These are phyloP conservation scores for Trichonephila clavata DNA, from an alignment of 1,140 invertebrate species.

Conservation along the genomic window DNA sequence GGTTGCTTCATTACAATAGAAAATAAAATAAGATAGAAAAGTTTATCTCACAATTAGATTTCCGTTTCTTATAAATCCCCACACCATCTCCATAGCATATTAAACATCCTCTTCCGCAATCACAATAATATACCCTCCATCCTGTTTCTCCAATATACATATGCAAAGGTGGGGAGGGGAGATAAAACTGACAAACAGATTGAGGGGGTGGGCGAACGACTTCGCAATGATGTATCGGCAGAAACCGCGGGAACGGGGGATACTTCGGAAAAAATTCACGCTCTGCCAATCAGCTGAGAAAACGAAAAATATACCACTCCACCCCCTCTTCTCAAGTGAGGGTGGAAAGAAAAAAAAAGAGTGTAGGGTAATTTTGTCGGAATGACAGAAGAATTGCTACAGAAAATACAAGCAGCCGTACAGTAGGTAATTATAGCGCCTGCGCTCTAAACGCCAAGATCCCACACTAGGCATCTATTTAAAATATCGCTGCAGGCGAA, in stretches of 20 bases:
- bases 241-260: constrained; percentile 45
- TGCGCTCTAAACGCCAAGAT: not conserved
- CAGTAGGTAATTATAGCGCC: not conserved
- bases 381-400: constrained; percentile 24
- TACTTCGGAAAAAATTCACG: constrained; percentile 46
- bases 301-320: constrained; percentile 17
- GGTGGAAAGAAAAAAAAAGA: not conserved
- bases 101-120: constrained; percentile 39
- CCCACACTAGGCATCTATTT: constrained; percentile 12
- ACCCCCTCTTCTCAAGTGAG: not conserved
- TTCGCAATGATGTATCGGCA: constrained; percentile 28
- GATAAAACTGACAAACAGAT: not conserved
- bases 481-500: constrained; percentile 8
- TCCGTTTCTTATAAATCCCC: not conserved
- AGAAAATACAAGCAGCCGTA: constrained; percentile 29
- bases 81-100: constrained; percentile 9
- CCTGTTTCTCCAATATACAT: constrained; percentile 9
- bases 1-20: no score
- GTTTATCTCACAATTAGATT: not conserved
- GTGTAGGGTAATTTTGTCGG: constrained; percentile 15
- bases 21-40: not conserved
- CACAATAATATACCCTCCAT: not conserved
- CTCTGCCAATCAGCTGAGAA: constrained; percentile 43
- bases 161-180: not conserved
- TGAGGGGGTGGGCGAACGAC: not conserved